These are phyloP conservation scores for Gracilinanus agilis DNA, from an alignment of 2,113 vertebrate genomes.

Conservation along the genomic window DNA sequence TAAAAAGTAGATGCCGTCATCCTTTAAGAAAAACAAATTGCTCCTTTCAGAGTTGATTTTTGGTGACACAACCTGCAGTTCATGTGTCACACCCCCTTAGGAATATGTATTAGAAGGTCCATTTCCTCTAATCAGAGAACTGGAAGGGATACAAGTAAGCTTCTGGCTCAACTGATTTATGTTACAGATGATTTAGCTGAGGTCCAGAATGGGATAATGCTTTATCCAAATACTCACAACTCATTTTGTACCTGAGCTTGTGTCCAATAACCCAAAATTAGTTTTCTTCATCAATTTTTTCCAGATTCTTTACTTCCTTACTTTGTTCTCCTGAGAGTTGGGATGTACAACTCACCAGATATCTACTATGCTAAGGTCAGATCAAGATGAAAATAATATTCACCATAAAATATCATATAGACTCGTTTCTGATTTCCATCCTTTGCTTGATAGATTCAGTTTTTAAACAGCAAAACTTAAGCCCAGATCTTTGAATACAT, in stretches of 20 bases:
- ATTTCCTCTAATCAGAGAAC: background rate
- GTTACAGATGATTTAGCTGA: background rate
- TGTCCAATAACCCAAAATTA: no score
- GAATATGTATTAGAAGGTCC: background rate
- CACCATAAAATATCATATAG: no score
- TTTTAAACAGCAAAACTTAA: no score
- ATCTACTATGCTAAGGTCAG: no score
- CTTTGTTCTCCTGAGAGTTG: no score
- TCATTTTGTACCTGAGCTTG: background rate
- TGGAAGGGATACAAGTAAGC: background rate
- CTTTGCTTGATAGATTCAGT: no score
- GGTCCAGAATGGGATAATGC: background rate
- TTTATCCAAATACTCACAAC: background rate
- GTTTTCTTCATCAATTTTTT: no score
- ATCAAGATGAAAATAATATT: no score
- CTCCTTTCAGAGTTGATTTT: background rate
- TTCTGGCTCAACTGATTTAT: background rate
- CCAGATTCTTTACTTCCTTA: no score
- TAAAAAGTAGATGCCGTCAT: background rate
- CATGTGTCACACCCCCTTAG: background rate
- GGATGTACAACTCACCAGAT: no score
- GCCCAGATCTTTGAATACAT: no score
- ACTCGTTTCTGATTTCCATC: no score
- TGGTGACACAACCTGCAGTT: background rate
- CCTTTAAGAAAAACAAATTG: background rate